phyloP scores from a whole-genome alignment of 2,797 vertebrate species.

The Gambelia wislizenii region DNA sequence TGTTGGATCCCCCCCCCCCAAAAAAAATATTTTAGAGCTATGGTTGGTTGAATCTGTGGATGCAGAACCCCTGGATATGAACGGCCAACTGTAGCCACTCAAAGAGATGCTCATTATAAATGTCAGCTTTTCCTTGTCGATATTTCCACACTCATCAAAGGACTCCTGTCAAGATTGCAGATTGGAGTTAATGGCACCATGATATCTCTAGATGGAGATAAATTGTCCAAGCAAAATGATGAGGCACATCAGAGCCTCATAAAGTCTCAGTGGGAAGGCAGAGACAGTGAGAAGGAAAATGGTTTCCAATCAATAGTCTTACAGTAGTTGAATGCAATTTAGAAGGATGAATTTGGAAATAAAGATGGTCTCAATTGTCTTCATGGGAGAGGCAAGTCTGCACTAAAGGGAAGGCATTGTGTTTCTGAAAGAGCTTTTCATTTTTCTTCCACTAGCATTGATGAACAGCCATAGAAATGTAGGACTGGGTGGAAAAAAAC shows the following conservation, averaged over 20 bases:
- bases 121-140: not conserved
- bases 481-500: not conserved
- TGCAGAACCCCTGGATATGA: no score
- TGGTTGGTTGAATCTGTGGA: no score
- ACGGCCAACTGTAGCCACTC: no score
- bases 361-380: not conserved
- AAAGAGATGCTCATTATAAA: not conserved
- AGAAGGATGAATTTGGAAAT: not conserved
- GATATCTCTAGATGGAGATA: not conserved
- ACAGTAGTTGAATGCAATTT: not conserved
- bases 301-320: not conserved
- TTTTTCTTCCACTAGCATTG: not conserved
- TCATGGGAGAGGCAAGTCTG: not conserved
- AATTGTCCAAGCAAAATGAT: constrained; percentile 4
- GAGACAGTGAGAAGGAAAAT: not conserved
- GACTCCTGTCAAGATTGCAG: not conserved
- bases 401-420: not conserved
- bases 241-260: not conserved
- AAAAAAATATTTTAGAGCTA: no score
- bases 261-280: not conserved
- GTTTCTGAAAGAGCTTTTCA: not conserved
- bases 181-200: not conserved
- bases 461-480: not conserved
- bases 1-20: no score
- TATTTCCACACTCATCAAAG: not conserved